phyloP scores from a whole-genome alignment of 2,797 vertebrate genomes.

The Mormyrus proboscirostris region DNA sequence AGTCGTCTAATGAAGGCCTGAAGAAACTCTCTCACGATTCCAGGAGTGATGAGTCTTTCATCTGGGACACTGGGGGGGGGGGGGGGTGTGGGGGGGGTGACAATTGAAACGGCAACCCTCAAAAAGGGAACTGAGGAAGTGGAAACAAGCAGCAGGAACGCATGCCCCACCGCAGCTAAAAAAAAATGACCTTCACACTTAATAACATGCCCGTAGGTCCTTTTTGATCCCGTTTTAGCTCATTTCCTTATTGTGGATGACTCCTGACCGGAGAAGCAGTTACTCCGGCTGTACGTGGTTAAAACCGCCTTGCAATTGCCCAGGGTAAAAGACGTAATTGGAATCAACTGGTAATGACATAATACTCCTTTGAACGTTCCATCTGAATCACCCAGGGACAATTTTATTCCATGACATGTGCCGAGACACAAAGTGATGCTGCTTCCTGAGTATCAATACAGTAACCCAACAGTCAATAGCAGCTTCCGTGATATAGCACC shows the following conservation, averaged over 20 bases:
- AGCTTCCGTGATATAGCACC: slow-evolving; percentile 49
- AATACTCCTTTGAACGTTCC: slow-evolving; percentile 14
- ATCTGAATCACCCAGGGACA: background rate
- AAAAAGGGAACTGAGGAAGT: background rate
- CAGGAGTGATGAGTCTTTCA: background rate
- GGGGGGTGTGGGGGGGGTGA: background rate
- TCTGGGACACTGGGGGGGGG: background rate
- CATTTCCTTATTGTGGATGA: background rate
- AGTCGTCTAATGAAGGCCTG: background rate
- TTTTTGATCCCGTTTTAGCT: background rate
- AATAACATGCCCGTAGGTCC: background rate
- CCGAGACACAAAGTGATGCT: background rate
- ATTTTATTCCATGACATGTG: background rate
- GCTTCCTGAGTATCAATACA: background rate
- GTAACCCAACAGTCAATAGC: slow-evolving; percentile 48
- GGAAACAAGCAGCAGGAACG: background rate
- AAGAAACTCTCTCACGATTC: background rate
- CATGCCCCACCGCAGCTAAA: background rate
- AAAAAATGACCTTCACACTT: slow-evolving; percentile 3
- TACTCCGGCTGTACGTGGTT: background rate
- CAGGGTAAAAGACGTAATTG: background rate
- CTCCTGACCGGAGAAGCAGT: background rate
- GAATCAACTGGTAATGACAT: background rate
- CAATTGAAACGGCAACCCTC: background rate
- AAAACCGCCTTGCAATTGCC: background rate